Evolutionary conservation across 2,797 vertebrate species (phyloP), one percentile per base, ranked within the genome.

Genomic region (Cossypha caffra): DNA sequence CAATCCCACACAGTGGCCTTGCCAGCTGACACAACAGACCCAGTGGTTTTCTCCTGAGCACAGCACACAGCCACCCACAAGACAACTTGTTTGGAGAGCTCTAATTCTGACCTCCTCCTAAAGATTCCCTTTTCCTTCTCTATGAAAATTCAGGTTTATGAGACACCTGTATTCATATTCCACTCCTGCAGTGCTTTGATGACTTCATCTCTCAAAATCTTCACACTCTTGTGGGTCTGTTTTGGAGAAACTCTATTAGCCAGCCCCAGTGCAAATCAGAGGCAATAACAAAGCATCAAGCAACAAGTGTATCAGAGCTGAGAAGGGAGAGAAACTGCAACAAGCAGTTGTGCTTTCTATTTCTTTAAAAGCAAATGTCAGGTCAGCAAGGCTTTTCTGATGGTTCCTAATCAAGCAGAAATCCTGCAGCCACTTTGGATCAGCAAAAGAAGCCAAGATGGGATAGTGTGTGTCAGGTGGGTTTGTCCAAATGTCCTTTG

Each of bases 371-470:
- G 59, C 38, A 35, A 52, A 28, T 54, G 35, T 61, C 87, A 91
- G 55, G 55, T 58, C 71, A 88, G 47, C 18, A 92, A 68, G 43
- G 66, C 52, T 91, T 72, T 93, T 37, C 48, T 74, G 24, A 48
- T 74, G 59, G 55, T 58, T 88, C 57, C 79, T 82, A 88, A 90
- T 81, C 42, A 91, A 77, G 66, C 79, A 96, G 91, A 94, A 93
- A 93, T 90, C 76, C 82, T 69, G 88, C 42, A 90, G 86, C 62
- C 69, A 64, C 80, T 84, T 66, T 81, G 55, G 76, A 91, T 85
- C 51, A 95, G 43, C 33, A 47, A 48, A 57, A 67, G 40, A 37
- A 57, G 37, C 24, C 19, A 20, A 71, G 45, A 68, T 52, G 33
- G 69, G 29, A 59, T 6, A 59, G 40, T 23, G 15, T 12, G 24